Percentiles rank a stretch among this genome's conserved stretches.
These are phyloP conservation scores for Hephaestus fuliginosus DNA, from an alignment of 2,797 vertebrate species.

Conservation along the genomic window DNA sequence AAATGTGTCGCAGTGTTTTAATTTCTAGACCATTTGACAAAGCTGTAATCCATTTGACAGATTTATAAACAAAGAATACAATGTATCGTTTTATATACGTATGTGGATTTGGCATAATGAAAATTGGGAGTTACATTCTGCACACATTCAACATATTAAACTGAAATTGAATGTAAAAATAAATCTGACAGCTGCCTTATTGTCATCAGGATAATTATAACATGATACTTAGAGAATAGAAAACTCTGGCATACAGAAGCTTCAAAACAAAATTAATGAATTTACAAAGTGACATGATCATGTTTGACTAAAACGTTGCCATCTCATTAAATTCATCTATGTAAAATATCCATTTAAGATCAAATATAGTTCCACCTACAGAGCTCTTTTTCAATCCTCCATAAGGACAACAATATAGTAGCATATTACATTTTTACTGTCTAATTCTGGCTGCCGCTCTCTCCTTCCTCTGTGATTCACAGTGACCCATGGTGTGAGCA, in stretches of 20 bases:
- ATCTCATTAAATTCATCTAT: neutral
- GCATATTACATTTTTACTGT: constrained; percentile 14
- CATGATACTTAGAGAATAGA: neutral
- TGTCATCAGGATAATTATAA: neutral
- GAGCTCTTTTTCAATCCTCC: neutral
- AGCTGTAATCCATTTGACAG: constrained; percentile 7
- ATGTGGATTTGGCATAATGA: neutral
- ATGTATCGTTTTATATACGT: neutral
- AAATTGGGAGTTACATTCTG: neutral
- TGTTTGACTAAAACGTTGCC: neutral
- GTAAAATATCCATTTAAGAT: neutral
- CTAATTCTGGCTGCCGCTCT: constrained; percentile 5
- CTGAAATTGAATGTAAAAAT: constrained; percentile 13
- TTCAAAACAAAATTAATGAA: neutral
- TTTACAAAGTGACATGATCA: neutral
- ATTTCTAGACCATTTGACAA: neutral
- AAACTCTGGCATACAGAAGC: neutral
- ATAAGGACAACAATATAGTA: neutral
- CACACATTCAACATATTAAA: neutral
- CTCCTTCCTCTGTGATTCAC: constrained; percentile 58
- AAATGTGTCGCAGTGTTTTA: constrained; percentile 1
- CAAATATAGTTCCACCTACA: neutral
- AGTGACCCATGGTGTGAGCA: constrained; percentile 52
- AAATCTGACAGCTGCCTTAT: neutral
- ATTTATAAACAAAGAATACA: neutral